Percentiles rank a stretch among this genome's conserved stretches.
These are phyloP conservation scores for Rynchops niger DNA, from an alignment of 2,113 vertebrate genomes.

Conservation along the genomic window DNA sequence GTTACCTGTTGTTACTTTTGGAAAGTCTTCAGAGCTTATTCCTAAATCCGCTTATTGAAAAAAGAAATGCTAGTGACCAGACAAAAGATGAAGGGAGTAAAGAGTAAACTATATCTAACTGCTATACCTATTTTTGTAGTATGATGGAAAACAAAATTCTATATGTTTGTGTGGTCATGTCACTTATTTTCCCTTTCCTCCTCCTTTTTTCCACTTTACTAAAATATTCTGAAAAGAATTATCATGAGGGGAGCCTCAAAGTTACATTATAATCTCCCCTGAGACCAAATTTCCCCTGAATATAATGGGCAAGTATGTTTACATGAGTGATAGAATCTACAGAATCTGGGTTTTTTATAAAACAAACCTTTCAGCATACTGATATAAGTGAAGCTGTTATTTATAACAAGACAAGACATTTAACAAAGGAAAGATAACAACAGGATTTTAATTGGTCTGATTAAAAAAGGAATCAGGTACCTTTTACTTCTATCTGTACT, in stretches of 20 bases:
- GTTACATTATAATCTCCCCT: background rate
- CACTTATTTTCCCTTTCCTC: background rate
- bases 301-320: background rate
- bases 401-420: background rate
- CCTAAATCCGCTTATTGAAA: background rate
- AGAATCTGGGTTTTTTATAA: background rate
- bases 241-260: background rate
- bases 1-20: background rate
- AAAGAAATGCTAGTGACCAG: background rate
- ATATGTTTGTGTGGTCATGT: background rate
- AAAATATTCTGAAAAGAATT: background rate
- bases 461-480: background rate
- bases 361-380: background rate
- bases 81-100: background rate
- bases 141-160: background rate
- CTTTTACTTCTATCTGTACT: background rate
- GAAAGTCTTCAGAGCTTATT: background rate
- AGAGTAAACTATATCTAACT: background rate
- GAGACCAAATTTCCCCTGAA: background rate
- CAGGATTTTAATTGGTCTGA: background rate
- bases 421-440: background rate
- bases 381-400: background rate
- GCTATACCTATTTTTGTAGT: background rate
- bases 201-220: background rate
- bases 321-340: background rate